Percentiles rank a stretch among this genome's conserved stretches.
These are phyloP conservation scores for Geothlypis trichas DNA, from an alignment of 2,113 vertebrate species.

Conservation along the genomic window DNA sequence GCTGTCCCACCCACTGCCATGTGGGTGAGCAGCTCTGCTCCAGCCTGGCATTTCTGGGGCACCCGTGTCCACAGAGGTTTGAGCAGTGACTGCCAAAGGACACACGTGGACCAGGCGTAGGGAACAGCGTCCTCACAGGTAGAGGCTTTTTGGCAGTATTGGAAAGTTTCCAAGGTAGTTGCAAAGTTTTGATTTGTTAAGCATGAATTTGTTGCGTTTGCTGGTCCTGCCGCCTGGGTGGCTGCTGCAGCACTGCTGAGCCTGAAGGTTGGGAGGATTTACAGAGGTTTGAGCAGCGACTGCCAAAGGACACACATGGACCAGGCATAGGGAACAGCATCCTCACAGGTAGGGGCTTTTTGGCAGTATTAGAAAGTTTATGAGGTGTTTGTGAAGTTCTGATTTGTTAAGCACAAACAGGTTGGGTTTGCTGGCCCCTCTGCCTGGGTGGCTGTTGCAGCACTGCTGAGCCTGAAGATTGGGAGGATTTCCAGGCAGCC, in stretches of 20 bases:
- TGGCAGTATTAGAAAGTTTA: accelerated
- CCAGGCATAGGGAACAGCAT: not conserved
- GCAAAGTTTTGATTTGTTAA: not conserved
- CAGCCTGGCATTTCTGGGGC: not conserved
- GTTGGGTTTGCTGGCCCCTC: not conserved
- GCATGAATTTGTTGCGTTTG: accelerated
- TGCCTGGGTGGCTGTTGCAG: not conserved
- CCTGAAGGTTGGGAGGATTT: accelerated
- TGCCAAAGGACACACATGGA: not conserved
- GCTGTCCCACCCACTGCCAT: accelerated
- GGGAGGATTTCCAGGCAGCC: not conserved
- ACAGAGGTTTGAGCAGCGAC: accelerated
- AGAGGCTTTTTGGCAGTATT: accelerated
- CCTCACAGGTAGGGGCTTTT: not conserved
- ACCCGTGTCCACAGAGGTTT: accelerated
- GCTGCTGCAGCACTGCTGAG: not conserved
- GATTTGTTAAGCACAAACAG: accelerated
- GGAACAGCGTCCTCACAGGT: not conserved
- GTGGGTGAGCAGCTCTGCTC: not conserved
- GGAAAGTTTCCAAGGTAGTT: not conserved
- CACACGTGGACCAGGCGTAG: not conserved
- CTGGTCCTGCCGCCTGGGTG: not conserved
- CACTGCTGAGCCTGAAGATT: accelerated
- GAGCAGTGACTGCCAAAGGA: not conserved
- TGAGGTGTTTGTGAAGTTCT: accelerated